A percentile compares a stretch with the other conserved stretches of the same genome.
Conservation (phyloP, 2,888 invertebrate species). For the Morpho deidamia region DNA sequence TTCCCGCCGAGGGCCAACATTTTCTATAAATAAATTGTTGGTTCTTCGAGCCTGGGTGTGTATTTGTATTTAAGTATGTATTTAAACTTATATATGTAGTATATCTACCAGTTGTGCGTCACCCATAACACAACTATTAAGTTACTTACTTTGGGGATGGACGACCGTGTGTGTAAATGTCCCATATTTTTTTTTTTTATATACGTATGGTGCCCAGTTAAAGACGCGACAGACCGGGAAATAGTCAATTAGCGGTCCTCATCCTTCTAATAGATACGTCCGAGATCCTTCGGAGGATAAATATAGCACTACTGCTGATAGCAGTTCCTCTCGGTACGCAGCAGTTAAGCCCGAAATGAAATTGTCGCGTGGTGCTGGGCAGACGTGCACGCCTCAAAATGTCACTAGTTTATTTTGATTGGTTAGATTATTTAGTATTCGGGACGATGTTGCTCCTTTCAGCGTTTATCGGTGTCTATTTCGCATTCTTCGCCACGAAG, state of each 20-base stretch:
- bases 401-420: conserved; percentile 73
- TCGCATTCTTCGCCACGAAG: conserved; percentile 82
- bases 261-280: conserved; percentile 26
- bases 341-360: conserved; percentile 13
- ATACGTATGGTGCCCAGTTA: conserved; percentile 5
- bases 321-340: conserved; percentile 12
- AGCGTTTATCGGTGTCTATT: conserved; percentile 83
- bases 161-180: no score
- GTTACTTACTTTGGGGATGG: no score
- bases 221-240: conserved; percentile 19
- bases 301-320: conserved; percentile 24
- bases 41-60: no score
- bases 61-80: no score
- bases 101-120: no score
- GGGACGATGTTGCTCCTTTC: conserved; percentile 81
- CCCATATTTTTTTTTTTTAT: no score
- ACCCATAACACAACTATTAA: no score
- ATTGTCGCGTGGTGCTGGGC: conserved; percentile 17
- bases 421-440: conserved; percentile 82
- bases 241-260: conserved; percentile 23
- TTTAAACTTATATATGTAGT: no score
- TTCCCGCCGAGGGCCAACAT: no score
- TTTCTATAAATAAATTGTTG: no score
- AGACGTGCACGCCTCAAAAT: conserved; percentile 42
- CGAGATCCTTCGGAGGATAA: conserved; percentile 27